Percentiles rank a stretch among this genome's conserved stretches.
Conservation (phyloP, 2,113 vertebrate species). For the Elephantulus edwardii region DNA sequence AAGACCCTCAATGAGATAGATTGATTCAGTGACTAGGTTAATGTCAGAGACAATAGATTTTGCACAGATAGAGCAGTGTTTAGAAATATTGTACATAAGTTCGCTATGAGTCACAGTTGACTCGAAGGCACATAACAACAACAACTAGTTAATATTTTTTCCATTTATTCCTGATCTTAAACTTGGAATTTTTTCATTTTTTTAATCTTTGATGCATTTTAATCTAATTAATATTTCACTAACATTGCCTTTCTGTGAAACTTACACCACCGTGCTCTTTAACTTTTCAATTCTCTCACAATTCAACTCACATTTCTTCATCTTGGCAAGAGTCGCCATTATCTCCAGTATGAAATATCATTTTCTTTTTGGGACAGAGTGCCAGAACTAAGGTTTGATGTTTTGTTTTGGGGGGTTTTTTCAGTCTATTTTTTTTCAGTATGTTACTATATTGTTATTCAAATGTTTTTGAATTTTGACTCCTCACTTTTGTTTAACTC, state of each 20-base stretch:
- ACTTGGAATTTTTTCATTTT: background rate
- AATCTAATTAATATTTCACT: background rate
- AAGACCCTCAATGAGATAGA: no score
- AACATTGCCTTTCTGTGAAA: background rate
- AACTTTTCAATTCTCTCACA: background rate
- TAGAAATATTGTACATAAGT: no score
- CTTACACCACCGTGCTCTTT: background rate
- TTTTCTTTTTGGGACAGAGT: background rate
- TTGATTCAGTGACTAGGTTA: no score
- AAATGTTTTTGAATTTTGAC: background rate
- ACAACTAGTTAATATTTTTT: background rate
- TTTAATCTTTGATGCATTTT: background rate
- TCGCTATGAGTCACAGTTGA: no score
- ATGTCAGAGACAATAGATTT: no score
- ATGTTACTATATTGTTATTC: background rate
- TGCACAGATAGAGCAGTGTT: no score
- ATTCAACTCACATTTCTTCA: background rate
- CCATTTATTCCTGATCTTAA: background rate
- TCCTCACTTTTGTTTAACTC: background rate
- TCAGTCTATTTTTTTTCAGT: no score
- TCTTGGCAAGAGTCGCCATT: background rate
- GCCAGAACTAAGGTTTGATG: background rate
- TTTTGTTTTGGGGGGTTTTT: background rate
- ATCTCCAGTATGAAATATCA: background rate
- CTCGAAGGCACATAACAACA: no score